Base-by-base conservation (phyloP, 2,113 vertebrate genomes). In the Potamarius usumacintae region DNA sequence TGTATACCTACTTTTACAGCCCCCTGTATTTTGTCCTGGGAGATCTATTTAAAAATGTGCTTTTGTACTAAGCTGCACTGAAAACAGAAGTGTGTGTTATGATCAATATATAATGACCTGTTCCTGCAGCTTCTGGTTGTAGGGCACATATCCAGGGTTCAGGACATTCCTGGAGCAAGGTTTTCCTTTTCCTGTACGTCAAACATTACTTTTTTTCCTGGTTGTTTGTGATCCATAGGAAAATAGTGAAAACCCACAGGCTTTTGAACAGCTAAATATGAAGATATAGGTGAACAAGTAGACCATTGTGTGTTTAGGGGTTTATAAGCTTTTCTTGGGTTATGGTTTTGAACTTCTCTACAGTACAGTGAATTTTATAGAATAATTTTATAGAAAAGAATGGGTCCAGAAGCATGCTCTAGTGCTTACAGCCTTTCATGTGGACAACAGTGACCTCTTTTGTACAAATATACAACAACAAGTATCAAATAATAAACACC, bases 131-230 rank as follows among this genome's bases (percentile, higher is more conserved):
- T 82, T 79, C 86, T 63, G 63, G 78, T 72, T 55, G 60, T 25
- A 62, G 52, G 30, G 62, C 52, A 58, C 57, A 71, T 60, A 52
- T 53, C 69, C 67, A 53, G 25, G 12, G 12, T 67, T 76, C 4
- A 50, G 42, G 55, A 74, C 71, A 78, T 83, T 88, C 48, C 58
- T 86, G 77, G 79, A 91, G 86, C 88, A 84, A 55, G 50, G 82
- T 87, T 94, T 94, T 94, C 94, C 91, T 90, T 92, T 95, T 94
- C 93, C 93, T 93, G 92, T 93, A 89, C 11, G 82, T 92, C 90
- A 93, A 69, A 89, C 27, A 50, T 76, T 22, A 79, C 60, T 90
- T 85, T 93, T 93, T 85, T 92, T 86, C 86, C 18, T 7, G 30
- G 65, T 79, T 80, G 78, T 85, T 84, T 86, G 57, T 85, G 6